Base-by-base conservation (phyloP, 1,140 invertebrate species). In the Panagrolaimus sp. region DNA sequence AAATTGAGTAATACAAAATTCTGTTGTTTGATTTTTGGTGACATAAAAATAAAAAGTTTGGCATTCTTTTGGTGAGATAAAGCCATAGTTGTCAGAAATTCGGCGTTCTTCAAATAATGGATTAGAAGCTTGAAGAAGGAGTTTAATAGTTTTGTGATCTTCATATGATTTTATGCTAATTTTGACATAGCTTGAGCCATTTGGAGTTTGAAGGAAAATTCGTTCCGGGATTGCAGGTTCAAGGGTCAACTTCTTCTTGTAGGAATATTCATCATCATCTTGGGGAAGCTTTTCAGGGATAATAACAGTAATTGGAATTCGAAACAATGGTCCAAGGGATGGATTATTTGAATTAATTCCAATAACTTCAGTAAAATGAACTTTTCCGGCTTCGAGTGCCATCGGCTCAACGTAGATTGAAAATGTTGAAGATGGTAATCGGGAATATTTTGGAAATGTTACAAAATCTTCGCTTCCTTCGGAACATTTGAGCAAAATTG, bases 291-390 rank as follows among this genome's bases (percentile, higher is more conserved):
- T 71, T 10, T 74, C 17, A 1, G 92, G 91, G 82, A 90, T 89
- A 43, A 97, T 88, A 66, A 95, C 89, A 6, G 93, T 96, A n/a
- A 97, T 86, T 7, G 93, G 91, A 70, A 98, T 88, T 81, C 90
- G 88, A 83, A 97, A 96, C 58, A 98, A 87, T 14, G 91, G 89
- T 0, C 95, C 95, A 85, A 94, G 93, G 47, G 88, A 88, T 46
- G 90, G 84, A 83, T 89, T 89, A 12, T 90, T 88, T 85, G 97
- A 93, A 84, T 89, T 44, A 32, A 73, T 47, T 15, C 68, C 17
- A 73, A 15, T 14, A 26, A 79, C 64, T 26, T 80, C 75, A 3
- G 71, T 44, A 63, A 21, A 71, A 32, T 80, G 67, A 8, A 69
- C 90, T 17, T 91, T 89, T 75, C 87, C 89, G 83, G 95, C 90